A percentile compares a stretch with the other conserved stretches of the same genome.
These are phyloP conservation scores for Uria lomvia DNA, from an alignment of 2,113 vertebrate species.

Conservation along the genomic window DNA sequence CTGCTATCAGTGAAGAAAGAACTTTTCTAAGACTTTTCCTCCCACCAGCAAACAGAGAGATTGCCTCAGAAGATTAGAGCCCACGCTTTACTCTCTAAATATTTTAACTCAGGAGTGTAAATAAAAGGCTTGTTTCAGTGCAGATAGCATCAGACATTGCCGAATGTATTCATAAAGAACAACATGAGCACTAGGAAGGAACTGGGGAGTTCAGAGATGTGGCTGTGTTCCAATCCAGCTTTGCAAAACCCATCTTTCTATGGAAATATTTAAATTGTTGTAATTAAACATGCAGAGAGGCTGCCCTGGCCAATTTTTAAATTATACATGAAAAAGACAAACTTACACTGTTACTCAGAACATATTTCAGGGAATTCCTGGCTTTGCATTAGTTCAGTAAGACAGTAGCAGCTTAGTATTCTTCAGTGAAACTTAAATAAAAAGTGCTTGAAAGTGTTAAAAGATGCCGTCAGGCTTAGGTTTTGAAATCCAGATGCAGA, in stretches of 20 bases:
- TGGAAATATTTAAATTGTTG: background rate
- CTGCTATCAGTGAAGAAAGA: background rate
- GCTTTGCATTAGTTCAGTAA: background rate
- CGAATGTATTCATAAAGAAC: background rate
- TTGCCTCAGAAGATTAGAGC: background rate
- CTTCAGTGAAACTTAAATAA: background rate
- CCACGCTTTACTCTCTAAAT: background rate
- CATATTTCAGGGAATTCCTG: background rate
- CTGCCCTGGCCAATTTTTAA: background rate
- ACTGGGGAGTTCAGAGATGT: background rate
- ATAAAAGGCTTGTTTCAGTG: background rate
- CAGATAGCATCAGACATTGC: background rate
- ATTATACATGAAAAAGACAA: background rate
- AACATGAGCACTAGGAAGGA: background rate
- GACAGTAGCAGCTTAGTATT: background rate
- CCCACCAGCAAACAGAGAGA: background rate
- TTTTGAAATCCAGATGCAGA: background rate
- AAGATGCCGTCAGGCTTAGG: background rate
- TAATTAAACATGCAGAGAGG: background rate
- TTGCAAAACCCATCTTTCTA: background rate
- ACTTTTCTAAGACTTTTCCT: background rate
- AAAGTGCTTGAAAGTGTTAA: background rate
- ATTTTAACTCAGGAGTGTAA: conserved; percentile 8
- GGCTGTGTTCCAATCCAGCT: background rate
- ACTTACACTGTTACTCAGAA: background rate